Percentiles rank a stretch among this genome's conserved stretches.
Evolutionary conservation across 2,113 vertebrate species (phyloP).

Genomic region (Sus scrofa): DNA sequence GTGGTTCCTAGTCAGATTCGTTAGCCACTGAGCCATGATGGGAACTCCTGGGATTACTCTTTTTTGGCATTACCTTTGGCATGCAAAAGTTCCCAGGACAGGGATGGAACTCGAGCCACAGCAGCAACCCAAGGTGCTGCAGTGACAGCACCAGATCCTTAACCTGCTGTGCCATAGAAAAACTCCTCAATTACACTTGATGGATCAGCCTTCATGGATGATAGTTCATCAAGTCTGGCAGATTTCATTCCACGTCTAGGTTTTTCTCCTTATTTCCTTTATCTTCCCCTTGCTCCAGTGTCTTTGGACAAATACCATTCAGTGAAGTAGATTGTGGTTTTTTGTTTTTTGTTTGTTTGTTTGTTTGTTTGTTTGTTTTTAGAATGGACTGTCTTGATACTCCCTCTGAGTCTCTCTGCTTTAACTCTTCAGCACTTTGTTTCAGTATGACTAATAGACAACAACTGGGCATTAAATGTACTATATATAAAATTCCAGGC

Average conservation of each 20-base stretch:
- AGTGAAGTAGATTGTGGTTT: background rate
- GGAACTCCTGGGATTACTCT: no score
- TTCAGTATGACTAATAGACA: constrained; percentile 28
- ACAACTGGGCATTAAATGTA: constrained; percentile 41
- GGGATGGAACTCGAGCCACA: no score
- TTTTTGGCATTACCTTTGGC: no score
- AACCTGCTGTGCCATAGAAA: no score
- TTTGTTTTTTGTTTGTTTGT: background rate
- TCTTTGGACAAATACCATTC: background rate
- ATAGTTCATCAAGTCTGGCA: background rate
- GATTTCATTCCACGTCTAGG: background rate
- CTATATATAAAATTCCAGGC: constrained; percentile 61
- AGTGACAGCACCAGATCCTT: no score
- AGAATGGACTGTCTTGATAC: background rate
- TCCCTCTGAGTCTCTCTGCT: background rate
- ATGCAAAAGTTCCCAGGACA: no score
- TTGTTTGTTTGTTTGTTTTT: background rate
- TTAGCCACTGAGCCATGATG: no score
- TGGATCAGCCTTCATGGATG: background rate
- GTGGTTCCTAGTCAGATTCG: no score
- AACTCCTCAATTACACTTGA: background rate
- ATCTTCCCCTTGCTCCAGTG: background rate
- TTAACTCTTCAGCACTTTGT: constrained; percentile 38
- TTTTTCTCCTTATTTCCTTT: background rate
- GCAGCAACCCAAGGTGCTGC: no score